phyloP scores from a whole-genome alignment of 1,140 invertebrate genomes.

The Lepidurus couesii region DNA sequence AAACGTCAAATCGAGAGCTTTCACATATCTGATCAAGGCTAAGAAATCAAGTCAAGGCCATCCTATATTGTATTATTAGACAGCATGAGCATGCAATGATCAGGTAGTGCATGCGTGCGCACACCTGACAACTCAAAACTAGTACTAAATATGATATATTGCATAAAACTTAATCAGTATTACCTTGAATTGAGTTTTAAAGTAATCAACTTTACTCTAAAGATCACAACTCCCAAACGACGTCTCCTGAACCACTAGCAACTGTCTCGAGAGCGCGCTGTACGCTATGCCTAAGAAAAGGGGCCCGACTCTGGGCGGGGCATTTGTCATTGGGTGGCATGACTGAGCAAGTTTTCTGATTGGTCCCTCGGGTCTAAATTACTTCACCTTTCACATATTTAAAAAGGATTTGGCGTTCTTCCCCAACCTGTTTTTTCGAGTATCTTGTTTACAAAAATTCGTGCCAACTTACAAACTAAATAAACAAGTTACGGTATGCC shows the following conservation, averaged over 20 bases:
- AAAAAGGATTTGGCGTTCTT: conserved; percentile 19
- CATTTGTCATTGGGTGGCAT: background rate
- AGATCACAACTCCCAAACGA: conserved; percentile 28
- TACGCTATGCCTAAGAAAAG: background rate
- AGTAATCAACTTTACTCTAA: background rate
- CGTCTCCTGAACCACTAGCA: conserved; percentile 29
- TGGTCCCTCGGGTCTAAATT: background rate
- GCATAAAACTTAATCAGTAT: too few species aligned
- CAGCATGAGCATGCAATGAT: conserved; percentile 29
- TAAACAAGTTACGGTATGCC: conserved; percentile 26
- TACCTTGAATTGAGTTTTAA: too few species aligned
- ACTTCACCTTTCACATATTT: background rate
- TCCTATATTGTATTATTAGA: background rate
- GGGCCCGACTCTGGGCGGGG: conserved; percentile 26
- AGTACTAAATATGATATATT: too few species aligned
- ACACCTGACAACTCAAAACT: background rate
- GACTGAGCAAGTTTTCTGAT: background rate
- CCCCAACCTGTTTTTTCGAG: background rate
- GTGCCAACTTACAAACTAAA: background rate
- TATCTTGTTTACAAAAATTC: conserved; percentile 15
- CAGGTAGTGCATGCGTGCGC: conserved; percentile 34
- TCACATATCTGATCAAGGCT: background rate
- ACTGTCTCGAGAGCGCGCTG: conserved; percentile 27
- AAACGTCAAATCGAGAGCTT: too few species aligned
- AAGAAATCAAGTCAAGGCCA: conserved; percentile 18